Evolutionary conservation across 2,888 invertebrate genomes (phyloP), one percentile per base, ranked within the genome.

Genomic region (Cosmopolites sordidus): DNA sequence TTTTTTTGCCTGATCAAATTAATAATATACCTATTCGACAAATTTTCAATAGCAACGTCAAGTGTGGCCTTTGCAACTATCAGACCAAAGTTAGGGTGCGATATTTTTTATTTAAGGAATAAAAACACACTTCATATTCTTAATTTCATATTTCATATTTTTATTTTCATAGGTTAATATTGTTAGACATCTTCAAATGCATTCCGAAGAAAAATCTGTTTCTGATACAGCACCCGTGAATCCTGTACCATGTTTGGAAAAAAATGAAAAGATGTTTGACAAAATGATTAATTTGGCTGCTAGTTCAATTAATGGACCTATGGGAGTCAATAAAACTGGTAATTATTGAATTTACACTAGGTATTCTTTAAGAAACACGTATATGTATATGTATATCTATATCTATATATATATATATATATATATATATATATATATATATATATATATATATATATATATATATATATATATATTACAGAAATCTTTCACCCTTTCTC

Each of bases 241-340:
- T 76, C 90, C 90, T 0, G 89, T 91, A 4, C 89, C 87, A 0
- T 89, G 86, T 67, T 74, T 89, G 30, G 86, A 86, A 60, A 83
- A 83, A 37, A 85, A 84, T 59, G 89, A 89, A 66, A 82, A 81
- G 60, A 87, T 89, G 79, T 91, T 90, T 66, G 90, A 91, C 69
- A 87, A 85, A 69, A 91, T 91, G 91, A 79, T 84, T 0, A 91
- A 91, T 69, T 77, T 89, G 14, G 89, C 91, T 0, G 83, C 85
- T n/a, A 87, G 85, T 60, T 87, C 74, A 66, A 59, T 48, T 46
- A 72, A 29, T 6, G 69, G 69, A 11, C 11, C 5, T 11, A 33
- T 33, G 33, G 33, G 33, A 33, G 33, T 11, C 3, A 11, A 11
- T 33, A 33, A 33, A n/a, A 12, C 33, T 33, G 33, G 33, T 33